Evolutionary conservation across 2,797 vertebrate genomes (phyloP), one percentile per base, ranked within the genome.

Genomic region (Sibirionetta formosa): DNA sequence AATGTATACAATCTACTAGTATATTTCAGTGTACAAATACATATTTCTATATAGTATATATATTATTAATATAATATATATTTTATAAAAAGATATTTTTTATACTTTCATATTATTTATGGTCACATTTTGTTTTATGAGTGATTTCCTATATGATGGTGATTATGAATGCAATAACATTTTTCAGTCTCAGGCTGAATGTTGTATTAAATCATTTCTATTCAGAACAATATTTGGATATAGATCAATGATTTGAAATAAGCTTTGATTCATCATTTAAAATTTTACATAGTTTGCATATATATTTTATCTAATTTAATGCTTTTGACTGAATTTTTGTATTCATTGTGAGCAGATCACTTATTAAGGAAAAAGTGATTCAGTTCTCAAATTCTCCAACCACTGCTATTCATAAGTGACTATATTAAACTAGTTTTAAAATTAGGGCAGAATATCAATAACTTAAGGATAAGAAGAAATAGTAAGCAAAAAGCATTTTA

Each of bases 241-340:
- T 23, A 90, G 26, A 65, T 70, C 56, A 93, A 5, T 38, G 51
- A 79, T 82, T 93, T 85, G 42, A 89, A 95, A 86, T 88, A 77
- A 90, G 20, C 14, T 86, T 90, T 75, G 46, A 76, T 93, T 61
- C 53, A 27, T 70, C 72, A 58, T 88, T 88, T 22, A 71, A 75
- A 88, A 86, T 81, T 72, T 6, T n/a, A 17, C 35, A 38, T 38
- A 38, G 6, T 77, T 69, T 73, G 53, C 38, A 56, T 82, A 31
- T 73, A 40, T 72, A 51, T 92, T 92, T 95, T 82, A 44, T 57
- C 66, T 61, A 73, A 44, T 56, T 5, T 53, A 90, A 70, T 70
- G 10, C 24, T 92, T 44, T 88, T 88, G 68, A 70, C n/a, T 84
- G 40, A 29, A 29, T 14, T 89, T 93, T 69, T 96, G n/a, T 85